Evolutionary conservation across 2,888 invertebrate genomes (phyloP).

Genomic region (Bembecia ichneumoniformis): DNA sequence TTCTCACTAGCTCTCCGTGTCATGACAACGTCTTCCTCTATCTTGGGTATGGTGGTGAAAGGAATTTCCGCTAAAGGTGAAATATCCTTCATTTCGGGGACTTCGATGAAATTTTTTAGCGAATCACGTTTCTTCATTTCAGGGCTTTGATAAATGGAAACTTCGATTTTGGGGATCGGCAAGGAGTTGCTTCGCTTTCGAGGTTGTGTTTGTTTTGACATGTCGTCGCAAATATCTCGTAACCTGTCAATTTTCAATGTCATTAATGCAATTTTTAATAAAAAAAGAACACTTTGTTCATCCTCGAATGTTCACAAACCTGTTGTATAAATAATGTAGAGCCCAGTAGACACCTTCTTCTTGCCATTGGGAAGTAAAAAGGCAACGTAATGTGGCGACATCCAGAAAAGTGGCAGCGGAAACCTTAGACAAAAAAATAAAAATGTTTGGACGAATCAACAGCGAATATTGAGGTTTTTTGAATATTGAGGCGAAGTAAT

Average conservation of each 20-base stretch:
- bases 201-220: slow-evolving; percentile 81
- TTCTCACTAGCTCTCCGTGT: slow-evolving; percentile 83
- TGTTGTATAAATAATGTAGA: slow-evolving; percentile 89
- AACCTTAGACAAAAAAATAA: slow-evolving; percentile 55
- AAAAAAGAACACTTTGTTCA: background rate
- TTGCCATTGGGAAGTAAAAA: slow-evolving; percentile 97
- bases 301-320: slow-evolving; percentile 63
- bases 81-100: slow-evolving; percentile 80
- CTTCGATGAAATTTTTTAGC: slow-evolving; percentile 82
- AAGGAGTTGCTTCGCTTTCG: slow-evolving; percentile 92
- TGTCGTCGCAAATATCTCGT: slow-evolving; percentile 89
- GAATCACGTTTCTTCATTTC: slow-evolving; percentile 77
- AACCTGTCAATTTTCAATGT: slow-evolving; percentile 65
- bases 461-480: background rate
- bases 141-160: slow-evolving; percentile 86
- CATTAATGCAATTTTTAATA: background rate
- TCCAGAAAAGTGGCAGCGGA: slow-evolving; percentile 95
- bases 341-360: slow-evolving; percentile 99
- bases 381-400: slow-evolving; percentile 94
- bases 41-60: slow-evolving; percentile 36
- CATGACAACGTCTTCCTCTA: slow-evolving; percentile 54
- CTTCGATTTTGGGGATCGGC: slow-evolving; percentile 93
- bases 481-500: background rate
- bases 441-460: background rate
- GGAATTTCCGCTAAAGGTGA: slow-evolving; percentile 74